phyloP scores from a whole-genome alignment of 1,140 invertebrate species.

The Drosophila bifasciata region DNA sequence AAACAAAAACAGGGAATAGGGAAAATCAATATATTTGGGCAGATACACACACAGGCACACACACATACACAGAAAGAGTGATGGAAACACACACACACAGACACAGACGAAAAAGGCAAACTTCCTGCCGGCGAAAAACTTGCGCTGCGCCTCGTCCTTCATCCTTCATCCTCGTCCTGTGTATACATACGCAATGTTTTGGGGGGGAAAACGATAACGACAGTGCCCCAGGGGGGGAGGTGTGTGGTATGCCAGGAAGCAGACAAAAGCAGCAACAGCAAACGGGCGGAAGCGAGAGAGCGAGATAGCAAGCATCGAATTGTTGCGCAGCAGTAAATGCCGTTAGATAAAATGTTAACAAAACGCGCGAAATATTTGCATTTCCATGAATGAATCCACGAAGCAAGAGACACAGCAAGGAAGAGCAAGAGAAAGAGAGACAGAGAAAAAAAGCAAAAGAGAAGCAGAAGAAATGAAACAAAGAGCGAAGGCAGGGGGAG shows the following conservation, averaged over 20 bases:
- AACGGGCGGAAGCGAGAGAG: not conserved
- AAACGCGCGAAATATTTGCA: conserved; percentile 61
- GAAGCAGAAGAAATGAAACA: not conserved
- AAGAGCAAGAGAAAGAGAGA: not conserved
- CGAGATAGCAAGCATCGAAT: conserved; percentile 6
- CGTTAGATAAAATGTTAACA: conserved; percentile 59
- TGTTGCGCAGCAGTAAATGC: conserved; percentile 55
- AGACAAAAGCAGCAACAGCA: not conserved
- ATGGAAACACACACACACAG: conserved; percentile 2
- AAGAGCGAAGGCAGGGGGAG: too few relatives aligned
- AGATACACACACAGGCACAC: conserved; percentile 67
- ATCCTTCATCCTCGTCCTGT: too few relatives aligned
- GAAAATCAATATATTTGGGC: conserved; percentile 77
- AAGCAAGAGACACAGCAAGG: conserved; percentile 4
- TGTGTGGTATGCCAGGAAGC: too few relatives aligned
- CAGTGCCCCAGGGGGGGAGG: not conserved
- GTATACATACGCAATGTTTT: conserved; percentile 43
- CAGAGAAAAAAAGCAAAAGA: not conserved
- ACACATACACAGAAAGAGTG: conserved; percentile 18
- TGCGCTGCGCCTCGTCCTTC: conserved; percentile 25
- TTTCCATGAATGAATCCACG: conserved; percentile 58
- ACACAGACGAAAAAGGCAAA: conserved; percentile 18
- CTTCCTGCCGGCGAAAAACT: conserved; percentile 59
- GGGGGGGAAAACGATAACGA: conserved; percentile 1
- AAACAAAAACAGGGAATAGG: conserved; percentile 45